Percentiles rank a stretch among this genome's conserved stretches.
Evolutionary conservation across 2,113 vertebrate species (phyloP).

Genomic region (Arvicanthis niloticus): DNA sequence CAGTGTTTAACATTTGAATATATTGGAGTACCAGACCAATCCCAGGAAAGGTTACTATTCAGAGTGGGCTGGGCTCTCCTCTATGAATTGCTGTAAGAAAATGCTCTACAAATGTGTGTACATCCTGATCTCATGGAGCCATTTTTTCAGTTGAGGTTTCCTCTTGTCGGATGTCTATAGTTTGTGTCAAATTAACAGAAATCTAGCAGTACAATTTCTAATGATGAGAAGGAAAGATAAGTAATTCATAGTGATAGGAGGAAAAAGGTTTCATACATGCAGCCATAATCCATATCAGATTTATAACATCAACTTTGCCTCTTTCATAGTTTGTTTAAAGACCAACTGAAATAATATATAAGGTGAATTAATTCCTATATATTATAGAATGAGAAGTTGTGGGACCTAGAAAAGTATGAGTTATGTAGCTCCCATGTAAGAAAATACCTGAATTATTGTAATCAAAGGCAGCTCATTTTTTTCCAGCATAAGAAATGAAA

Average conservation of each 20-base stretch:
- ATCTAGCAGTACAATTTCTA: background rate
- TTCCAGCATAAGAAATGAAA: constrained; percentile 43
- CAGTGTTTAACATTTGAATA: too few species aligned
- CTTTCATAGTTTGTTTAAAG: background rate
- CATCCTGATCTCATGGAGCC: background rate
- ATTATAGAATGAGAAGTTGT: background rate
- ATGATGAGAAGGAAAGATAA: background rate
- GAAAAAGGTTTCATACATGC: background rate
- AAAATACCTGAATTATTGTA: constrained; percentile 23
- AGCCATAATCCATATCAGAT: background rate
- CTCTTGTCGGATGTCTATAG: background rate
- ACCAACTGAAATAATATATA: background rate
- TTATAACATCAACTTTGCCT: background rate
- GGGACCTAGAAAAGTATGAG: background rate
- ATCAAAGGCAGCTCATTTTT: background rate
- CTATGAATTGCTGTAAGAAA: background rate
- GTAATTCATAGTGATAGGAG: background rate
- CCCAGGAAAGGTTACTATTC: background rate
- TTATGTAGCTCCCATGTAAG: background rate
- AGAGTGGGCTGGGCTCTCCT: too few species aligned
- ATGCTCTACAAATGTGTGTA: background rate
- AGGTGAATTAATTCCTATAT: background rate
- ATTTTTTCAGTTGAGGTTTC: too few species aligned
- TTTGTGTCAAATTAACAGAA: background rate
- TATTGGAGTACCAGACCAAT: too few species aligned